A percentile compares a stretch with the other conserved stretches of the same genome.
phyloP scores from a whole-genome alignment of 1,140 invertebrate genomes.

The Ips typographus region DNA sequence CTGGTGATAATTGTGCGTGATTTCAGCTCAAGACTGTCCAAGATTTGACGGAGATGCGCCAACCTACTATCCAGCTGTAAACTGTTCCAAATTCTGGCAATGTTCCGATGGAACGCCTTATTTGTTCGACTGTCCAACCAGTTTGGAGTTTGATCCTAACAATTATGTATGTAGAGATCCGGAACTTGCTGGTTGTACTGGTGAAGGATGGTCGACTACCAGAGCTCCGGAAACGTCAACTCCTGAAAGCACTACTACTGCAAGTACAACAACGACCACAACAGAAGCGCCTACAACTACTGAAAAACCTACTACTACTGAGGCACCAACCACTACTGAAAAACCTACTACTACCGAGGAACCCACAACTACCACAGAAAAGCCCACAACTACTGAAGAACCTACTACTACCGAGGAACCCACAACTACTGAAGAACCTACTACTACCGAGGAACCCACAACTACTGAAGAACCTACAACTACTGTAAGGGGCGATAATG shows the following conservation, averaged over 20 bases:
- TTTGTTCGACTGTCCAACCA: conserved; percentile 12
- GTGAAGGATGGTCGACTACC: conserved; percentile 21
- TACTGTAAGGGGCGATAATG: neutral
- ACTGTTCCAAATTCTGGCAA: conserved; percentile 27
- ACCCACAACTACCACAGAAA: conserved; percentile 2
- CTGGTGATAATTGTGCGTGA: neutral
- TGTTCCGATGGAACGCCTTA: conserved; percentile 22
- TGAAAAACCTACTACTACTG: conserved; percentile 1
- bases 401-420: conserved; percentile 4
- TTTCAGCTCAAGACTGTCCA: conserved; percentile 10
- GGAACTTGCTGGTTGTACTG: conserved; percentile 10
- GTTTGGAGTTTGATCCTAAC: conserved; percentile 10
- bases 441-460: neutral
- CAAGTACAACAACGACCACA: conserved; percentile 7
- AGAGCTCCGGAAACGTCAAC: conserved; percentile 2
- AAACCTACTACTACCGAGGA: neutral
- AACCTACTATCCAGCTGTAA: conserved; percentile 13
- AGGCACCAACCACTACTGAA: conserved; percentile 7
- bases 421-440: neutral
- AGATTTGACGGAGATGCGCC: neutral
- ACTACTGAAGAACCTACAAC: too few species aligned
- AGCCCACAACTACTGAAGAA: neutral
- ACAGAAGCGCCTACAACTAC: conserved; percentile 6
- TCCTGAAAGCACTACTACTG: conserved; percentile 6
- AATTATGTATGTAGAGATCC: conserved; percentile 18